Percentiles rank a stretch among this genome's conserved stretches.
These are phyloP conservation scores for Notolepis coatsorum DNA, from an alignment of 2,797 vertebrate genomes.

Conservation along the genomic window DNA sequence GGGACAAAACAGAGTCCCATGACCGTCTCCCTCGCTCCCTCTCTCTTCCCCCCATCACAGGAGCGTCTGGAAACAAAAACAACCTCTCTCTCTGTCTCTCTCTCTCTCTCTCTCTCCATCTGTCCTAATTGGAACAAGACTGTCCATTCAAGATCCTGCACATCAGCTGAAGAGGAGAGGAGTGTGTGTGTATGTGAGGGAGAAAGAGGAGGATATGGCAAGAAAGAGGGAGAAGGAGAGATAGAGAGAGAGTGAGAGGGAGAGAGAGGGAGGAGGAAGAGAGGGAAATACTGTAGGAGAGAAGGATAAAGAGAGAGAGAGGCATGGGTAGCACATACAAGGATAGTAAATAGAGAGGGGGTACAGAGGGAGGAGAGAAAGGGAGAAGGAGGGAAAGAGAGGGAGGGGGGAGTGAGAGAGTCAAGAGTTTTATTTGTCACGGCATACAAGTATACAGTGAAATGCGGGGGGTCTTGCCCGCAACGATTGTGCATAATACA, in stretches of 20 bases:
- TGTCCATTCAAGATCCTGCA: conserved; percentile 34
- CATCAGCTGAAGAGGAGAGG: neutral
- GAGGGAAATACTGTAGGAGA: neutral
- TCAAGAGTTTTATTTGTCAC: no score
- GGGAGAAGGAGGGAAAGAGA: no score
- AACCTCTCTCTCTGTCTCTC: neutral
- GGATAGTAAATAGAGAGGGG: no score
- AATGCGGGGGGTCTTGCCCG: no score
- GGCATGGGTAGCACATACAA: no score
- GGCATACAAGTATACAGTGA: no score
- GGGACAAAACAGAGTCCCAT: conserved; percentile 78
- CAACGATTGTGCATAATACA: no score
- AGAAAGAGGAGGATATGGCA: neutral
- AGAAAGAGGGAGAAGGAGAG: neutral
- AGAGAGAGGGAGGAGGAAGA: conserved; percentile 4
- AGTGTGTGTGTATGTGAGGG: neutral
- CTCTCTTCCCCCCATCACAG: no score
- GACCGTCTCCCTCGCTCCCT: conserved; percentile 65
- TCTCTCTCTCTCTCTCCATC: neutral
- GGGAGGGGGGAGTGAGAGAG: no score
- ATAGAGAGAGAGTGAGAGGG: neutral
- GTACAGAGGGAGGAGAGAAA: no score
- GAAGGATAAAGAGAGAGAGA: conserved; percentile 1
- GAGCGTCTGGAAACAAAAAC: neutral
- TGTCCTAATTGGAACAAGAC: conserved; percentile 40